Percentiles rank a stretch among this genome's conserved stretches.
Evolutionary conservation across 2,113 vertebrate species (phyloP).

Genomic region (Gorsachius goisagi): DNA sequence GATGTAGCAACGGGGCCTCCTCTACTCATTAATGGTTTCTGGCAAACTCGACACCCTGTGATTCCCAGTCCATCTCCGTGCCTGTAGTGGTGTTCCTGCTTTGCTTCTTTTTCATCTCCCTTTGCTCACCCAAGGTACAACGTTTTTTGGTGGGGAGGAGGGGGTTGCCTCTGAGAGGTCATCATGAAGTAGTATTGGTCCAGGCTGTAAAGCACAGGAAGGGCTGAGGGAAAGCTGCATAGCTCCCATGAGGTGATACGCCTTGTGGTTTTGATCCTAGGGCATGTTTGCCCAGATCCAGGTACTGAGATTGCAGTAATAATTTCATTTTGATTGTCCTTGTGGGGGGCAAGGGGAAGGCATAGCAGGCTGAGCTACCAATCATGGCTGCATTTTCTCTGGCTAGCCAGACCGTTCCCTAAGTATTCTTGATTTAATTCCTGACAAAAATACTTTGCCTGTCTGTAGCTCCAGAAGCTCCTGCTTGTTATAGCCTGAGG

Average conservation of each 20-base stretch:
- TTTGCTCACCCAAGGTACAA: neutral
- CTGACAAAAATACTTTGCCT: neutral
- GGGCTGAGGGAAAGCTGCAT: neutral
- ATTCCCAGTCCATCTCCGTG: rapidly evolving
- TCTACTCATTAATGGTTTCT: neutral
- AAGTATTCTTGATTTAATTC: neutral
- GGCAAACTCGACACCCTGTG: rapidly evolving
- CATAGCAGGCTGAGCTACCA: neutral
- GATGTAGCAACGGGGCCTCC: neutral
- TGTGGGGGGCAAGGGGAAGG: neutral
- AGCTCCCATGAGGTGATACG: neutral
- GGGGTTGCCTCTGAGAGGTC: neutral
- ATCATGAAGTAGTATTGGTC: neutral
- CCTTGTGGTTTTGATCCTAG: neutral
- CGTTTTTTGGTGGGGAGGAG: rapidly evolving
- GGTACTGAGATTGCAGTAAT: neutral
- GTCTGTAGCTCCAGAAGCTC: neutral
- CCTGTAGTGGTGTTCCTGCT: neutral
- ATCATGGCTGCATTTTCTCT: neutral
- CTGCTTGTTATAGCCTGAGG: neutral
- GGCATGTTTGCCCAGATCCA: neutral
- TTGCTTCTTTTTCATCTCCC: neutral
- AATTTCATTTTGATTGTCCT: neutral
- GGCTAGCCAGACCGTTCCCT: neutral
- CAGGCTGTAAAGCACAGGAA: neutral